Conservation (phyloP, 2,113 vertebrate species). For the Tragelaphus scriptus region DNA sequence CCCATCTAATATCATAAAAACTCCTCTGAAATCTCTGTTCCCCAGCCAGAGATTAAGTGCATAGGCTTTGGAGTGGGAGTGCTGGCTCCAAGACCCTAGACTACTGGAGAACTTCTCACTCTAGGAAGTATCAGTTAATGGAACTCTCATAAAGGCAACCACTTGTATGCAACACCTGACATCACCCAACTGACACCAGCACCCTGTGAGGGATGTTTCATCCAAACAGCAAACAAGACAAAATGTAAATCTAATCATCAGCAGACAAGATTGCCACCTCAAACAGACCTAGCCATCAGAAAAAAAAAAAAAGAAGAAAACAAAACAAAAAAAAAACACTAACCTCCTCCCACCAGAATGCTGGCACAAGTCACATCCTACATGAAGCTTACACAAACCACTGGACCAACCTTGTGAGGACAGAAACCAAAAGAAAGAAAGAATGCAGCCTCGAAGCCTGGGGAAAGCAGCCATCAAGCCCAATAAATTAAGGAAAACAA, state of each 20-base stretch:
- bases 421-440: neutral
- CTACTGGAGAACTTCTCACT: accelerated
- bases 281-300: neutral
- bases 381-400: neutral
- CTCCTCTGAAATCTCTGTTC: neutral
- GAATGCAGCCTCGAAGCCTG: neutral
- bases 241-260: neutral
- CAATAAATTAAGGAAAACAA: neutral
- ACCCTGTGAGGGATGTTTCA: neutral
- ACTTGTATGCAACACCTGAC: neutral
- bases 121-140: neutral
- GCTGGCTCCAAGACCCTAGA: neutral
- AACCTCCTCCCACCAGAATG: neutral
- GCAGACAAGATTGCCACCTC: neutral
- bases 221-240: neutral
- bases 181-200: neutral
- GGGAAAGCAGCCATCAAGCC: neutral
- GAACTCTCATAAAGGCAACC: neutral
- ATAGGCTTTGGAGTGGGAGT: neutral
- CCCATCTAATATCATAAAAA: neutral
- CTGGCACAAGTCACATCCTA: neutral
- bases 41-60: neutral
- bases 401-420: neutral
- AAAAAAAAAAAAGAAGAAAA: neutral
- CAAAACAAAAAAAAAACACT: neutral